Conservation (phyloP, 37 sponge, comb jelly and placozoan genomes). For the Geodia barretti region DNA sequence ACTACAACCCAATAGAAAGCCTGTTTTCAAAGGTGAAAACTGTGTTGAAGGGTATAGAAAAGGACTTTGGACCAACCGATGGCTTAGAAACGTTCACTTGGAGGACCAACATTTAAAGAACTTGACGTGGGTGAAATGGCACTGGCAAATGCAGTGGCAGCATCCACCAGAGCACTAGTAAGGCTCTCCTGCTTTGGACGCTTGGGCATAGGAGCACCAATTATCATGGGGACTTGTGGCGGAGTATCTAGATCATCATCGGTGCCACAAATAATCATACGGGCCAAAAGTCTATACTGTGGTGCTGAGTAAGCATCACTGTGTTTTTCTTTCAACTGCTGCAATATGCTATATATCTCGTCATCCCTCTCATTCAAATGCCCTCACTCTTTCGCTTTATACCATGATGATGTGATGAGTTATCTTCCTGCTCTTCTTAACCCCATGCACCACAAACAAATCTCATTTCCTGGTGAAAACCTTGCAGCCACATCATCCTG, state of each 20-base stretch:
- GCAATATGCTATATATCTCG: conserved; percentile 4
- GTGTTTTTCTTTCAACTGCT: conserved; percentile 11
- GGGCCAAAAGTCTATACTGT: conserved; percentile 36
- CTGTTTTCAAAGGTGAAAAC: conserved; percentile 9
- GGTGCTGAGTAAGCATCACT: conserved; percentile 6
- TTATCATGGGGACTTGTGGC: conserved; percentile 41
- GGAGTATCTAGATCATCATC: conserved; percentile 25
- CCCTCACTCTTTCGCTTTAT: no score
- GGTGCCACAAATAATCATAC: conserved; percentile 21
- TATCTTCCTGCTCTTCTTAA: no score
- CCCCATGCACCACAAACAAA: no score
- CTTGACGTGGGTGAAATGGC: neutral
- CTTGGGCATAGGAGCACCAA: conserved; percentile 12
- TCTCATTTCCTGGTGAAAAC: no score
- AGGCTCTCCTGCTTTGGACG: conserved; percentile 10
- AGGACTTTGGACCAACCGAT: neutral
- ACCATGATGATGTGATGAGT: no score
- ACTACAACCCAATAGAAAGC: neutral
- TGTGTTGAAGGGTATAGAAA: conserved; percentile 1
- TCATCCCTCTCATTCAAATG: conserved; percentile 17
- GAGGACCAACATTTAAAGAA: no score
- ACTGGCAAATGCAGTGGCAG: conserved; percentile 21
- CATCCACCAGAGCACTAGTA: conserved; percentile 8
- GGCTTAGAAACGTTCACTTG: conserved; percentile 4
- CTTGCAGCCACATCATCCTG: no score